Evolutionary conservation across 2,797 vertebrate species (phyloP), one percentile per base, ranked within the genome.

Genomic region (Acridotheres tristis): DNA sequence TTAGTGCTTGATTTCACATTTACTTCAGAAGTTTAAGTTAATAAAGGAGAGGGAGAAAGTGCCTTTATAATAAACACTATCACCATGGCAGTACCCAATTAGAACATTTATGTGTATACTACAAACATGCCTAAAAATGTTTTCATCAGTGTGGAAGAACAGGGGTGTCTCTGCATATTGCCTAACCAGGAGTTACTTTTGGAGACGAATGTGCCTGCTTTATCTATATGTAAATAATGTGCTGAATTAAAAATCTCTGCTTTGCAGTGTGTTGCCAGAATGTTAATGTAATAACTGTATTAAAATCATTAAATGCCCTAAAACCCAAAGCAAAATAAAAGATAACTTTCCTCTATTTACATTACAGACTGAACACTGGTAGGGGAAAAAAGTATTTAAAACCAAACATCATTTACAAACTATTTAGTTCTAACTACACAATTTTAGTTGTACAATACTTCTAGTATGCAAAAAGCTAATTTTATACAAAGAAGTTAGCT

Each of bases 1-100:
- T 69, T 78, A 73, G n/a, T 81, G 45, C 27, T 50, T 71, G 68
- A 82, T 82, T 67, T 90, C 75, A 77, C 13, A 13, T 18, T 82
- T 61, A 61, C 58, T 81, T 74, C n/a, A 62, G 23, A 93, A 66
- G 47, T 68, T 63, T 19, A 59, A 85, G 14, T 72, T 38, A 40
- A 66, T 36, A 69, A 57, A 53, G 7, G 16, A 71, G 9, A 7
- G 6, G 14, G 4, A 6, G 15, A 63, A 75, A 14, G 34, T 8
- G 3, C 4, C 30, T 6, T 21, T 40, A 22, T 20, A 67, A 88
- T 14, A 72, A 74, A 78, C 12, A 34, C n/a, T 26, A 13, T 11
- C 50, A 80, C 38, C 38, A 40, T 40, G 38, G 38, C n/a, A 55
- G 51, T 15, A 34, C 13, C 5, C 36, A 54, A 11, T 6, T 3